These are phyloP conservation scores for Grallaria varia DNA, from an alignment of 2,113 vertebrate species.

Conservation along the genomic window DNA sequence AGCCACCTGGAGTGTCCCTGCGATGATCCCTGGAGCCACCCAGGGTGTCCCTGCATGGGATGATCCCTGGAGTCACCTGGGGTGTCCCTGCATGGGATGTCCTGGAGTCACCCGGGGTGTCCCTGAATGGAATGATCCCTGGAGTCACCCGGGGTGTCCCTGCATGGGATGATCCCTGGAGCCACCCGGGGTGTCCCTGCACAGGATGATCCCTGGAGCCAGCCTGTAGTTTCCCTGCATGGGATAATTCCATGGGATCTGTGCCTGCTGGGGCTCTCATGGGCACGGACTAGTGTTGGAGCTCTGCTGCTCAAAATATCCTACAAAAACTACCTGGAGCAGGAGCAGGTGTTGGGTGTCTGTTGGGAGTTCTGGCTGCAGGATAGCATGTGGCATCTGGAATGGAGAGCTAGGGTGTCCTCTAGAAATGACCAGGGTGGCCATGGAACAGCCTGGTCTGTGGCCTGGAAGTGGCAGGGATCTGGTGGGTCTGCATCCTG, in stretches of 20 bases:
- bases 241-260: not conserved
- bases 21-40: not conserved
- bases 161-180: not conserved
- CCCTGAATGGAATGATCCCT: not conserved
- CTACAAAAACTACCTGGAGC: not conserved
- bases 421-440: not conserved
- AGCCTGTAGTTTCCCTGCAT: not conserved
- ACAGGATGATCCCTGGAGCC: not conserved
- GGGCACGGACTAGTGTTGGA: not conserved
- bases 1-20: no score
- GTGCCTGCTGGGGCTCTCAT: not conserved
- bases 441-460: not conserved
- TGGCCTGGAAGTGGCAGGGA: not conserved
- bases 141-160: no score
- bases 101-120: not conserved
- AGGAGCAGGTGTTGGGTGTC: not conserved
- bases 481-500: not conserved
- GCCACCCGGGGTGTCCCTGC: not conserved
- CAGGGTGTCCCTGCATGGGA: not conserved
- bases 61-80: no score
- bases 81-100: no score
- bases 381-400: not conserved
- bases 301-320: not conserved
- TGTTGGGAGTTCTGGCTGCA: not conserved
- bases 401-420: not conserved